Conservation (phyloP, 2,797 vertebrate genomes). For the Mormyrops attenuatus region DNA sequence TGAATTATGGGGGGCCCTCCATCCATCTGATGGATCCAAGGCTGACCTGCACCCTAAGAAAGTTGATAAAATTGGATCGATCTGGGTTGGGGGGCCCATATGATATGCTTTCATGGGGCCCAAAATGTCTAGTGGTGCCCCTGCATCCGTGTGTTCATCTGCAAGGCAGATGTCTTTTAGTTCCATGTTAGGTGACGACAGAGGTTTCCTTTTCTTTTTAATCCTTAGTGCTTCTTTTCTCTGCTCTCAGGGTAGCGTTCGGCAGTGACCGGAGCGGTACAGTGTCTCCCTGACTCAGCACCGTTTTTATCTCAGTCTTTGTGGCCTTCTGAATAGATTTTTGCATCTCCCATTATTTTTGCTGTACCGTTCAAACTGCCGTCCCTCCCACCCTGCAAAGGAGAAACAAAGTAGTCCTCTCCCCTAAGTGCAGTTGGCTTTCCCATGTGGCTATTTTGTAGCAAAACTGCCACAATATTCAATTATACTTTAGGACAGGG, state of each 20-base stretch:
- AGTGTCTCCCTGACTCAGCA: not conserved
- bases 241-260: not conserved
- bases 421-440: not conserved
- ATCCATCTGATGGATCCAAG: not conserved
- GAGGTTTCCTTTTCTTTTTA: not conserved
- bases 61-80: not conserved
- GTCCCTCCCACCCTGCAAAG: not conserved
- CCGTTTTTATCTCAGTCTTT: not conserved
- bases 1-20: not conserved
- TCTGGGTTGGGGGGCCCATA: not conserved
- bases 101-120: not conserved
- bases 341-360: not conserved
- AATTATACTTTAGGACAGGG: not conserved
- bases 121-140: not conserved
- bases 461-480: not conserved
- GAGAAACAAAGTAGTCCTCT: not conserved
- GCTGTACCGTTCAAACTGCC: not conserved
- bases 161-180: not conserved
- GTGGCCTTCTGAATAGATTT: not conserved
- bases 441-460: not conserved
- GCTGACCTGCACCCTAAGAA: not conserved
- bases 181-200: not conserved
- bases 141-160: not conserved
- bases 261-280: not conserved
- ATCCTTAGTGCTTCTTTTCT: not conserved